phyloP scores from a whole-genome alignment of 2,797 vertebrate species.

The Sciurus vulgaris region DNA sequence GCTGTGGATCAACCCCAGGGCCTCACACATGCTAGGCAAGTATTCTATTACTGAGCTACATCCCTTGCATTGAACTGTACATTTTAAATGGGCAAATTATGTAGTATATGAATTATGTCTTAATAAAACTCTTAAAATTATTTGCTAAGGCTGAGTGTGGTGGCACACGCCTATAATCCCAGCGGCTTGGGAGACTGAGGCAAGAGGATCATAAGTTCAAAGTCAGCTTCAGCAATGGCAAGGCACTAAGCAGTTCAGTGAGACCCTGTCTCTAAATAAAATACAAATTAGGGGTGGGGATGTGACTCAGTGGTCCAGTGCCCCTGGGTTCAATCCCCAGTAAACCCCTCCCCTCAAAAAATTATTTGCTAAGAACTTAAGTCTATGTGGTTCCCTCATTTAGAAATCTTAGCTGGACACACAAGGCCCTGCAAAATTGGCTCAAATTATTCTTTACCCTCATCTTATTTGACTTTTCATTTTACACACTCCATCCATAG shows the following conservation, averaged over 20 bases:
- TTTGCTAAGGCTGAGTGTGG: too few relatives aligned
- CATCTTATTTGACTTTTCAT: background rate
- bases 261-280: too few relatives aligned
- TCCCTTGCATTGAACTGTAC: too few relatives aligned
- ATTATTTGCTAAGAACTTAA: background rate
- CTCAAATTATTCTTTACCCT: background rate
- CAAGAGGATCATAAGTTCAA: too few relatives aligned
- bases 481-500: rapidly evolving
- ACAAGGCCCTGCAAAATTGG: background rate
- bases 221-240: too few relatives aligned
- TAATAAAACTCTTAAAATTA: too few relatives aligned
- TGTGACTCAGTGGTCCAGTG: too few relatives aligned
- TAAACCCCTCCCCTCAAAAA: background rate
- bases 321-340: too few relatives aligned
- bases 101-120: background rate
- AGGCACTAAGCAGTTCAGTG: too few relatives aligned
- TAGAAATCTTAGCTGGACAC: background rate
- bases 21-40: background rate
- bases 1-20: background rate
- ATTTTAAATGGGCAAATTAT: background rate
- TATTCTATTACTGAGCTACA: background rate
- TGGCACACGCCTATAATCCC: too few relatives aligned
- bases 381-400: background rate
- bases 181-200: too few relatives aligned
- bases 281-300: too few relatives aligned